These are phyloP conservation scores for Falcaria lacertinaria DNA, from an alignment of 2,888 invertebrate genomes.

Conservation along the genomic window DNA sequence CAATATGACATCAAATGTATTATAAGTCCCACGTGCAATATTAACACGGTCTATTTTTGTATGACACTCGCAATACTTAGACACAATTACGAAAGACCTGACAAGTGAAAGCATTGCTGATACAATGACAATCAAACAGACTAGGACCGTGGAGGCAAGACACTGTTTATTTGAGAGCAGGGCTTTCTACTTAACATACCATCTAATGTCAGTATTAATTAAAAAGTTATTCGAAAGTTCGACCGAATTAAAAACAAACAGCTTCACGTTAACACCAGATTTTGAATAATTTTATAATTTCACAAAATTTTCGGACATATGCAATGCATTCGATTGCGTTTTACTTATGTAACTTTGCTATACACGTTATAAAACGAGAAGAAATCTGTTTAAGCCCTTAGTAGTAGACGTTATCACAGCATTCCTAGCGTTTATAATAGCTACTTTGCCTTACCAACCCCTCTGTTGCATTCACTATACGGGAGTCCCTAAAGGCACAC, in stretches of 20 bases:
- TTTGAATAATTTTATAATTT: too few relatives aligned
- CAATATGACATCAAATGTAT: too few relatives aligned
- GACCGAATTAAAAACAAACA: too few relatives aligned
- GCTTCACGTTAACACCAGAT: too few relatives aligned
- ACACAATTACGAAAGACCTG: too few relatives aligned
- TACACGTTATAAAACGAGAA: background rate
- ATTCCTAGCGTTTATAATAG: constrained; percentile 40
- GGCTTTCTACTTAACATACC: background rate
- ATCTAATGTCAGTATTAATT: background rate
- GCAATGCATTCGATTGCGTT: constrained; percentile 48
- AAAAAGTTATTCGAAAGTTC: background rate
- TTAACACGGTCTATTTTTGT: background rate
- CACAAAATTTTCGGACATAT: constrained; percentile 34
- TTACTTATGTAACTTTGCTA: constrained; percentile 19
- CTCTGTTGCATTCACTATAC: constrained; percentile 25
- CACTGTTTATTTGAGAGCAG: background rate
- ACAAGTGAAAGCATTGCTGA: too few relatives aligned
- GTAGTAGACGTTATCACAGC: constrained; percentile 59
- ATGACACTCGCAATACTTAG: background rate
- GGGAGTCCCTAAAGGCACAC: constrained; percentile 60
- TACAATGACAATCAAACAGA: too few relatives aligned
- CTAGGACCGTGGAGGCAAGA: constrained; percentile 2
- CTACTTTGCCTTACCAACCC: constrained; percentile 34
- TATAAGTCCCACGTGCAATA: background rate
- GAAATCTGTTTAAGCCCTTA: constrained; percentile 30